Evolutionary conservation across 2,888 invertebrate species (phyloP).

Genomic region (Pseudolycoriella hygida): DNA sequence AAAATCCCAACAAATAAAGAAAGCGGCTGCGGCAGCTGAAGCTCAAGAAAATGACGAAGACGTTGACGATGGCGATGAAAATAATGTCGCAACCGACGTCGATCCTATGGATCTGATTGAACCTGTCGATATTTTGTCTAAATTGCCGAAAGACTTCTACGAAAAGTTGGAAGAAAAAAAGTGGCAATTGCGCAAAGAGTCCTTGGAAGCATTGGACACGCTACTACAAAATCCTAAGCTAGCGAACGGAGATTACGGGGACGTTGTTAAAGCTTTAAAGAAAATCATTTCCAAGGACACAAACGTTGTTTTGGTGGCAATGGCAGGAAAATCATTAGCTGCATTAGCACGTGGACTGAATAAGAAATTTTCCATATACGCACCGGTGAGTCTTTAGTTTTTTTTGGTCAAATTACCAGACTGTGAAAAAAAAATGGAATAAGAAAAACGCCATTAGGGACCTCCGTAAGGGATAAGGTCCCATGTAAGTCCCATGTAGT

Average conservation of each 20-base stretch:
- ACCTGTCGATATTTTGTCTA: slow-evolving; percentile 83
- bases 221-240: slow-evolving; percentile 67
- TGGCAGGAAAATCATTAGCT: slow-evolving; percentile 69
- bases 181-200: slow-evolving; percentile 93
- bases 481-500: too few relatives aligned
- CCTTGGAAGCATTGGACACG: slow-evolving; percentile 63
- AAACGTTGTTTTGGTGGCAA: slow-evolving; percentile 82
- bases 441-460: too few relatives aligned
- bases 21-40: slow-evolving; percentile 23
- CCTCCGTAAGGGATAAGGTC: too few relatives aligned
- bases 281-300: slow-evolving; percentile 87
- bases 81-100: slow-evolving; percentile 45
- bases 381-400: slow-evolving; percentile 27
- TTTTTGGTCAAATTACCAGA: too few relatives aligned
- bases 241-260: slow-evolving; percentile 84
- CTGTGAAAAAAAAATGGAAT: too few relatives aligned
- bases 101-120: slow-evolving; percentile 85
- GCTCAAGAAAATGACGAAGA: slow-evolving; percentile 31
- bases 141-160: slow-evolving; percentile 88
- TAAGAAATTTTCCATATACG: slow-evolving; percentile 72
- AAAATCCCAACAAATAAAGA: slow-evolving; percentile 28
- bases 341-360: slow-evolving; percentile 72
- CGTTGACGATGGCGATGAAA: slow-evolving; percentile 35
- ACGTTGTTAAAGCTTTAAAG: slow-evolving; percentile 69
- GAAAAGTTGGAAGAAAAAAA: slow-evolving; percentile 89